phyloP scores from a whole-genome alignment of 2,797 vertebrate genomes.

The Peromyscus melanophrys region DNA sequence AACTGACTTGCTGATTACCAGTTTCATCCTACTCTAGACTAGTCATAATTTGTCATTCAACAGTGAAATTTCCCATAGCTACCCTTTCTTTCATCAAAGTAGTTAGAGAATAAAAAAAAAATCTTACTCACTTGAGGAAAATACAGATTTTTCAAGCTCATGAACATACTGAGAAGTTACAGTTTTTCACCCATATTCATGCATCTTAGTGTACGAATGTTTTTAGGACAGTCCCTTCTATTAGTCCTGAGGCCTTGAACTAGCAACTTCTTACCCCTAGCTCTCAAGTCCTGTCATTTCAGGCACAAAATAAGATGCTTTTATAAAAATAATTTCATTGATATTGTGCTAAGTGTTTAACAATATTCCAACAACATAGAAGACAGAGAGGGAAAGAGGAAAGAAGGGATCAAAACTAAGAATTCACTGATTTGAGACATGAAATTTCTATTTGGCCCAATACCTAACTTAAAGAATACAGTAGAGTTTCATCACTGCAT shows the following conservation, averaged over 20 bases:
- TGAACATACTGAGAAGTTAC: not conserved
- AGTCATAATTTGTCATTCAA: not conserved
- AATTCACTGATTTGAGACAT: not conserved
- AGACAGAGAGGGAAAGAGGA: fast-evolving
- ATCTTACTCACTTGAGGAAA: not conserved
- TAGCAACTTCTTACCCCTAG: not conserved
- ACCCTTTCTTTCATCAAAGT: not conserved
- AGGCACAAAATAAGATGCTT: not conserved
- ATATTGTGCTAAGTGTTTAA: not conserved
- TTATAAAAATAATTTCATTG: not conserved
- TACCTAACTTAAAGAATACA: not conserved
- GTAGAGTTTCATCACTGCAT: not conserved
- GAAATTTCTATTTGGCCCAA: not conserved
- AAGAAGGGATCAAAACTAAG: not conserved
- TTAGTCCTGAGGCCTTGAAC: not conserved
- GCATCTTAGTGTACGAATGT: not conserved
- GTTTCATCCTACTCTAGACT: not conserved
- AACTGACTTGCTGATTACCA: not conserved
- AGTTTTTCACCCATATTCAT: not conserved
- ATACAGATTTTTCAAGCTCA: not conserved
- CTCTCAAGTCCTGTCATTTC: not conserved
- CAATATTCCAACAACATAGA: not conserved
- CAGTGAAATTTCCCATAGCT: not conserved
- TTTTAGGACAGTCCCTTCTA: not conserved
- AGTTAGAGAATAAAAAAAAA: not conserved